These are phyloP conservation scores for Temnothorax longispinosus DNA, from an alignment of 1,140 invertebrate genomes.

Conservation along the genomic window DNA sequence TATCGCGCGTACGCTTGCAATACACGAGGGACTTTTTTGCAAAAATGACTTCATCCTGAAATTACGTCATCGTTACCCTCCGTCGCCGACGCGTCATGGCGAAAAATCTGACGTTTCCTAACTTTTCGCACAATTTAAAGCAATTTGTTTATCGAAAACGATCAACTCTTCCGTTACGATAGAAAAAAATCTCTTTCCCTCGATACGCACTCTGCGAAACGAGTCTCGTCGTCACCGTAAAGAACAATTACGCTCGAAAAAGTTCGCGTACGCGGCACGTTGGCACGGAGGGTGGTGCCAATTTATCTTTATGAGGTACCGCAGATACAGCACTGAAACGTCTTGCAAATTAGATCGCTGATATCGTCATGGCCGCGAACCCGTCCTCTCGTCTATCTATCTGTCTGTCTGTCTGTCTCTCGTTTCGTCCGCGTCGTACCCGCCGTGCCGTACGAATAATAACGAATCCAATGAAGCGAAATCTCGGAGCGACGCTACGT, in stretches of 20 bases:
- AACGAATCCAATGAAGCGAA: constrained; percentile 62
- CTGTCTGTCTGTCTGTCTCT: neutral
- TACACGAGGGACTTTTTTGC: constrained; percentile 8
- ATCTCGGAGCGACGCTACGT: constrained; percentile 52
- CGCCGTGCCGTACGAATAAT: constrained; percentile 56
- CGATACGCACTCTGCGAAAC: neutral
- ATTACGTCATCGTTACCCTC: constrained; percentile 3
- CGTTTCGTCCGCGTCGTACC: constrained; percentile 25
- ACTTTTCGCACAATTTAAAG: neutral
- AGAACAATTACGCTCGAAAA: constrained; percentile 1
- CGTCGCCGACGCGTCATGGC: too few relatives aligned
- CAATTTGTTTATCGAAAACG: neutral
- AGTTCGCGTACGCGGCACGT: neutral
- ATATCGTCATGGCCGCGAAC: constrained; percentile 3
- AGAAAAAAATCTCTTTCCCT: neutral
- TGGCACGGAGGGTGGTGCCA: too few relatives aligned
- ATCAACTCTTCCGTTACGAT: neutral
- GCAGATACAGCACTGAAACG: constrained; percentile 1
- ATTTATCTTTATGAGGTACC: constrained; percentile 42
- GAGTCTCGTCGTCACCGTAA: neutral
- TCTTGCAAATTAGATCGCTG: constrained; percentile 52
- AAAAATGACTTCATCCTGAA: constrained; percentile 36
- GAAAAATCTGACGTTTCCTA: neutral
- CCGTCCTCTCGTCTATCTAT: neutral
- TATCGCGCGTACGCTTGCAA: constrained; percentile 24